phyloP scores from a whole-genome alignment of 2,888 invertebrate genomes.

The Acanthoscelides obtectus region DNA sequence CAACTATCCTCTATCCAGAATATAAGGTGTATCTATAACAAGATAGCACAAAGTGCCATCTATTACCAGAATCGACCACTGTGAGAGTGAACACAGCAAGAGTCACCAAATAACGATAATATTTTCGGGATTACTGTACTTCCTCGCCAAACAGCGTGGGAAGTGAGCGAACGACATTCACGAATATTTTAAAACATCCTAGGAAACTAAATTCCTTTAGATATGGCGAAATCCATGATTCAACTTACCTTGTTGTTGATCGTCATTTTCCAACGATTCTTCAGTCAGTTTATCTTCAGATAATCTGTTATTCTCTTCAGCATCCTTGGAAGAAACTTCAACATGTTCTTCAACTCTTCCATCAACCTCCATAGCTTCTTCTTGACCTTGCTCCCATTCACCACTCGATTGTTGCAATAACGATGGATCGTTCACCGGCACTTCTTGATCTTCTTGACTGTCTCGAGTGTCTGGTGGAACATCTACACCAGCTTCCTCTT shows the following conservation, averaged over 20 bases:
- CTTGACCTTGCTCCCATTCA: constrained; percentile 6
- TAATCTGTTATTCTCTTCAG: background rate
- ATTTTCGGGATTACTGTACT: too few relatives aligned
- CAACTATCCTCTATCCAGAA: too few relatives aligned
- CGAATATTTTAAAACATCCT: too few relatives aligned
- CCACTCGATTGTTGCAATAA: background rate
- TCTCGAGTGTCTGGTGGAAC: constrained; percentile 9
- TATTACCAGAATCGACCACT: too few relatives aligned
- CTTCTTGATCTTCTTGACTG: background rate
- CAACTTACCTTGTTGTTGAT: background rate
- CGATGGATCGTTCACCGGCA: background rate
- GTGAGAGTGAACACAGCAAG: too few relatives aligned
- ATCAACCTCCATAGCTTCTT: constrained; percentile 29
- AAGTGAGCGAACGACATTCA: too few relatives aligned
- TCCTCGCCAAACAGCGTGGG: too few relatives aligned
- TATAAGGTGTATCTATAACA: too few relatives aligned
- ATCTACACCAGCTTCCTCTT: constrained; percentile 5
- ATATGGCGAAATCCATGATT: too few relatives aligned
- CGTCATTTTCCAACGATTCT: background rate
- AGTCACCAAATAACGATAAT: too few relatives aligned
- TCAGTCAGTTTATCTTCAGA: background rate
- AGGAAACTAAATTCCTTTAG: too few relatives aligned
- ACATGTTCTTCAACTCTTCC: constrained; percentile 7
- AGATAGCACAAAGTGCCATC: too few relatives aligned
- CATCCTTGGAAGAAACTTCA: constrained; percentile 2